Base-by-base conservation (phyloP, 2,888 invertebrate species). In the Epistrophella euchroma region DNA sequence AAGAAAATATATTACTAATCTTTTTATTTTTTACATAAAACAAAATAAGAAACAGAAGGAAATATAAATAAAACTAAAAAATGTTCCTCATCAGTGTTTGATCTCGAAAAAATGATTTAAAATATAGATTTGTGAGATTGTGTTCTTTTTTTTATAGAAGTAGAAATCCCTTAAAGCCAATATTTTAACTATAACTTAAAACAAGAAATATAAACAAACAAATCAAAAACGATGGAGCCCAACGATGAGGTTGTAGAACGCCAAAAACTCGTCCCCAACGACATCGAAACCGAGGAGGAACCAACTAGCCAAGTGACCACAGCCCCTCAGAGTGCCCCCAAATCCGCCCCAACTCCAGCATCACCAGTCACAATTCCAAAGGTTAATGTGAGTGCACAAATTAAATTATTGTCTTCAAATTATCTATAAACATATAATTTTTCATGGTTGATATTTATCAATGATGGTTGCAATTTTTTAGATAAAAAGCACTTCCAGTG, bases 221-320 rank as follows among this genome's bases (percentile, higher is more conserved):
- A 45, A 64, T n/a, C 2, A 45, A 45, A 52, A 2, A 88, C 83
- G 82, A 92, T 93, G 92, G 93, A 93, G 87, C 90, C 91, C 19
- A 92, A 92, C 88, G 93, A 92, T 88, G 93, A 93, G 89, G 91
- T 92, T 73, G 93, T 92, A 17, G 92, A 93, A 88, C 91, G 93
- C 17, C 92, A 92, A 72, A 92, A 92, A 81, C 89, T 92, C 64
- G 92, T 92, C 78, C 90, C 91, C 81, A 91, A 91, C 74, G 92
- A 92, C 89, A 90, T 91, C 55, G 92, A 92, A 88, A 91, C 90
- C 1, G 92, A 92, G 56, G 92, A 92, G 66, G 92, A 92, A 88
- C 90, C 90, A 17, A 88, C 84, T 25, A 89, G 88, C 74, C 88
- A 88, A 88, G 88, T 89, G 52, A 89, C 90, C 72, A 89, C 89